phyloP scores from a whole-genome alignment of 92 coral and sea anemone species.

The Muricea muricata region DNA sequence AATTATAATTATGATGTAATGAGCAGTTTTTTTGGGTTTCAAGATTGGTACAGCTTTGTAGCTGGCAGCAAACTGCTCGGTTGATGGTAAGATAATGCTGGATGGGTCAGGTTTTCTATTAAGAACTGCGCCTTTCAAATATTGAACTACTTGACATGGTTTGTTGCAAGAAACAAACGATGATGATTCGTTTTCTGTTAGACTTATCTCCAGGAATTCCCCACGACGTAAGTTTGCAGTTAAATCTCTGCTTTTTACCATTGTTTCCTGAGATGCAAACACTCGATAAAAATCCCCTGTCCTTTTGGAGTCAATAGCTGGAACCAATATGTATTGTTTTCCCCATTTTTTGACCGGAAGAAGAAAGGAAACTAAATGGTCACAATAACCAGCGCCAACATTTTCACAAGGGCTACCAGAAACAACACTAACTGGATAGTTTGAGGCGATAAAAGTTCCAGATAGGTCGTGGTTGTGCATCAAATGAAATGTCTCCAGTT shows the following conservation, averaged over 20 bases:
- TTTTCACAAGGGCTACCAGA: constrained; percentile 41
- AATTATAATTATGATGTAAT: too few species aligned
- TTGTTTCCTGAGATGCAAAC: constrained; percentile 13
- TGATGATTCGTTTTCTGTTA: background rate
- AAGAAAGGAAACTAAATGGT: constrained; percentile 43
- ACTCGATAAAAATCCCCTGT: constrained; percentile 27
- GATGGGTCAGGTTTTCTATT: background rate
- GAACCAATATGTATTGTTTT: constrained; percentile 19
- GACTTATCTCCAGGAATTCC: background rate
- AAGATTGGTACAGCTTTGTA: background rate
- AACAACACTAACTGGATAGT: constrained; percentile 41
- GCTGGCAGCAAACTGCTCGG: background rate
- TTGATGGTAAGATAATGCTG: background rate
- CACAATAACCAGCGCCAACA: constrained; percentile 34
- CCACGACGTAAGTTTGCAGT: background rate
- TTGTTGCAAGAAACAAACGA: constrained; percentile 24
- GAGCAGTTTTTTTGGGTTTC: background rate
- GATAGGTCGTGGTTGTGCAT: constrained; percentile 6
- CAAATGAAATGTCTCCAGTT: background rate
- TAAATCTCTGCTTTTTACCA: background rate
- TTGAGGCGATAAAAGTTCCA: constrained; percentile 31
- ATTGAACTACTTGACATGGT: constrained; percentile 48
- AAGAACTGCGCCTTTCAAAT: constrained; percentile 27
- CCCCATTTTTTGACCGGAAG: constrained; percentile 50
- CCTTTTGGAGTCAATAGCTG: background rate